phyloP scores from a whole-genome alignment of 2,888 invertebrate genomes.

The Leucophenga maculata region DNA sequence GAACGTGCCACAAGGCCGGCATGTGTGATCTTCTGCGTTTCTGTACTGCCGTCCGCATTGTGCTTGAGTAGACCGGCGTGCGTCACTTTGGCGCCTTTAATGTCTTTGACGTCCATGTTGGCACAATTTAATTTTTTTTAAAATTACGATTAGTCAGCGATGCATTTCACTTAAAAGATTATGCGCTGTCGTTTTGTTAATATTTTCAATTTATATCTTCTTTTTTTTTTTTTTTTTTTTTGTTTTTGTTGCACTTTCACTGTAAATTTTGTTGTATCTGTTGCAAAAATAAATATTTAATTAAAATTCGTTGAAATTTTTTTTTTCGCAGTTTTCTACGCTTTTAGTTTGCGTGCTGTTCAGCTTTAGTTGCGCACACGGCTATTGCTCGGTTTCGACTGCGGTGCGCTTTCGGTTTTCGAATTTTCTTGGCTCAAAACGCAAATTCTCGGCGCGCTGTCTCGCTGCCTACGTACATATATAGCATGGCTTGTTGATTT shows the following conservation, averaged over 20 bases:
- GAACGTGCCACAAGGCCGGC: conserved; percentile 90
- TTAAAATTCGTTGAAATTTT: conserved; percentile 28
- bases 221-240: conserved; percentile 15
- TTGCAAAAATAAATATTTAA: conserved; percentile 7
- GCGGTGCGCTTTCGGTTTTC: conserved; percentile 47
- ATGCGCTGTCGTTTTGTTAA: neutral
- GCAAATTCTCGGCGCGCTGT: conserved; percentile 27
- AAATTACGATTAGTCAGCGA: neutral
- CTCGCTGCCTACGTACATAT: neutral
- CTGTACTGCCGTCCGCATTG: conserved; percentile 76
- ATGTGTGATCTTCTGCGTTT: conserved; percentile 77
- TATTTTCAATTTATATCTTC: conserved; percentile 2
- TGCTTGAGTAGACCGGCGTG: conserved; percentile 76
- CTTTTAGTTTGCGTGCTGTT: conserved; percentile 37
- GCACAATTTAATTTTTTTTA: conserved; percentile 6
- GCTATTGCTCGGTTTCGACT: conserved; percentile 64
- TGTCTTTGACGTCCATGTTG: conserved; percentile 72
- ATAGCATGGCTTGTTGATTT: neutral
- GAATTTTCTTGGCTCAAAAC: conserved; percentile 45
- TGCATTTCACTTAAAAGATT: neutral
- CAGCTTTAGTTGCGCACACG: conserved; percentile 50
- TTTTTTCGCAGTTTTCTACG: conserved; percentile 28
- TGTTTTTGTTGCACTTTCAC: conserved; percentile 18
- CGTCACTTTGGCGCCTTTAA: conserved; percentile 75
- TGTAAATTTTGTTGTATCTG: conserved; percentile 4